Evolutionary conservation across 2,113 vertebrate species (phyloP).

Genomic region (Zapus hudsonius): DNA sequence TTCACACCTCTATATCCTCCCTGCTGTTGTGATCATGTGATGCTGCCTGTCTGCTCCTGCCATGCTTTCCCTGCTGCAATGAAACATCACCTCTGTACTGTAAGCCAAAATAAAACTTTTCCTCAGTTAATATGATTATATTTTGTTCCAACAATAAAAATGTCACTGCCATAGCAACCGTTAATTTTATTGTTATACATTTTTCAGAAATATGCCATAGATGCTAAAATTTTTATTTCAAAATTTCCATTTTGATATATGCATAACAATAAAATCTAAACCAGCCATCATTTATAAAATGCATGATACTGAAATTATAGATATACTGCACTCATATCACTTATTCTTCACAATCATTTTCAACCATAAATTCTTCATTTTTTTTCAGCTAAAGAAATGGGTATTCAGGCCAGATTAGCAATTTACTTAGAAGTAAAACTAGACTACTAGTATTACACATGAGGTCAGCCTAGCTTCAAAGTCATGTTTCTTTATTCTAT

Average conservation of each 20-base stretch:
- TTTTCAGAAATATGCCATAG: constrained; percentile 3
- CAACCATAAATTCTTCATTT: not conserved
- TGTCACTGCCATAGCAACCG: not conserved
- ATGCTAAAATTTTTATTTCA: not conserved
- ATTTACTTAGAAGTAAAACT: not conserved
- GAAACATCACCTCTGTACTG: too few relatives aligned
- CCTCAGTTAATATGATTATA: too few relatives aligned
- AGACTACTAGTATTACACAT: not conserved
- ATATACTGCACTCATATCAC: not conserved
- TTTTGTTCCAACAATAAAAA: too few relatives aligned
- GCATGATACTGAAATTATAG: not conserved
- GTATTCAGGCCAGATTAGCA: not conserved
- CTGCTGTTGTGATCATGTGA: too few relatives aligned
- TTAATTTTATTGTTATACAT: not conserved
- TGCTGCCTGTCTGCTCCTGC: too few relatives aligned
- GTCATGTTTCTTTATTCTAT: not conserved
- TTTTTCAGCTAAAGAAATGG: constrained; percentile 24
- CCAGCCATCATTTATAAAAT: not conserved
- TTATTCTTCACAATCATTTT: not conserved
- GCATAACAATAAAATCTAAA: not conserved
- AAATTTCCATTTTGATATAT: not conserved
- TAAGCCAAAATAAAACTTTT: too few relatives aligned
- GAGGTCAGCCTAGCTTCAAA: not conserved
- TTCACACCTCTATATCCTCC: too few relatives aligned
- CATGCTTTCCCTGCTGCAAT: too few relatives aligned